Conservation (phyloP, 2,113 vertebrate genomes). For the Pygoscelis adeliae region DNA sequence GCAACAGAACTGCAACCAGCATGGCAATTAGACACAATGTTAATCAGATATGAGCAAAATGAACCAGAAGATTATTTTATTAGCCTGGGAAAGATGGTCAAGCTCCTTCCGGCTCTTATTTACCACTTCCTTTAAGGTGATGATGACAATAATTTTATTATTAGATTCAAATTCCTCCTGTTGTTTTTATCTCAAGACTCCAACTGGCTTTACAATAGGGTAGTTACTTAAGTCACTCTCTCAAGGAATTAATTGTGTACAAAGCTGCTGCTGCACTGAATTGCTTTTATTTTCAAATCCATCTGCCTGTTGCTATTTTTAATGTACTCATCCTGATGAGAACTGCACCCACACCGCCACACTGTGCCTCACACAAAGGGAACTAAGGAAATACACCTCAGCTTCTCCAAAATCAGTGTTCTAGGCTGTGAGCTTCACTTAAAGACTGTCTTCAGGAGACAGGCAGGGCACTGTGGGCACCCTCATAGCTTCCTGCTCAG, state of each 20-base stretch:
- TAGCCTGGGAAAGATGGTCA: background rate
- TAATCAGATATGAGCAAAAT: background rate
- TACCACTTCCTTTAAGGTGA: background rate
- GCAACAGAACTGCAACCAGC: background rate
- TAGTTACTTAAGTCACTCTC: background rate
- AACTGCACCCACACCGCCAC: background rate
- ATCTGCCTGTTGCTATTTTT: background rate
- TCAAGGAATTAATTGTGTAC: background rate
- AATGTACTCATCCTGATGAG: background rate
- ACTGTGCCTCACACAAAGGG: accelerated
- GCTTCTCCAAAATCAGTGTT: background rate
- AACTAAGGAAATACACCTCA: background rate
- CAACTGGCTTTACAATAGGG: background rate
- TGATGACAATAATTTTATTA: background rate
- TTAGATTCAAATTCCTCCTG: background rate
- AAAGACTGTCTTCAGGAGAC: background rate
- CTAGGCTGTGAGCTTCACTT: background rate
- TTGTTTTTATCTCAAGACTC: background rate
- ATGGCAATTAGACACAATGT: background rate
- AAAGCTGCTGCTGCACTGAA: background rate
- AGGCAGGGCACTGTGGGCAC: background rate
- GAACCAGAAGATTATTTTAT: background rate
- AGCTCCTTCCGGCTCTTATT: background rate
- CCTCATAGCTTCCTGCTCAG: background rate
- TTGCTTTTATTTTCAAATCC: background rate